A percentile compares a stretch with the other conserved stretches of the same genome.
Conservation (phyloP, 2,113 vertebrate species). For the Podarcis muralis region DNA sequence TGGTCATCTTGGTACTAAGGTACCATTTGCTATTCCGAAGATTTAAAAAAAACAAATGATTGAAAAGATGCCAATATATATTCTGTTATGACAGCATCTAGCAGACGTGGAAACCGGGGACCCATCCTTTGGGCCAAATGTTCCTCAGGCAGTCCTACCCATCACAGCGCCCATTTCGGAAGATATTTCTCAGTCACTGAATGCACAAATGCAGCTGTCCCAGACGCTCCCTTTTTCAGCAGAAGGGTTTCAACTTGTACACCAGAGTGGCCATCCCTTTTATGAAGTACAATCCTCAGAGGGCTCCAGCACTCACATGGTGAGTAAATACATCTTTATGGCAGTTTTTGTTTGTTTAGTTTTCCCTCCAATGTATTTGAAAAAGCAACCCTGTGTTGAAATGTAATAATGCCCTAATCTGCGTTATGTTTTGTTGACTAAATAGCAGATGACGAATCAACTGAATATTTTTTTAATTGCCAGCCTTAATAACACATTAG, state of each 20-base stretch:
- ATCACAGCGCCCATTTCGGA: conserved; percentile 22
- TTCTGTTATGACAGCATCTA: conserved; percentile 66
- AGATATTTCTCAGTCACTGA: conserved; percentile 35
- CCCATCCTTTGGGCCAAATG: conserved; percentile 67
- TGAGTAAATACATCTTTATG: conserved; percentile 66
- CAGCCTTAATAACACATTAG: background rate
- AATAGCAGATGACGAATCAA: background rate
- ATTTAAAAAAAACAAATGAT: conserved; percentile 4
- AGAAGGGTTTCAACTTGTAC: conserved; percentile 66
- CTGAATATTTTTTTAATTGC: background rate
- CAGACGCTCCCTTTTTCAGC: conserved; percentile 47
- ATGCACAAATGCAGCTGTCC: conserved; percentile 1
- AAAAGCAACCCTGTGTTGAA: background rate
- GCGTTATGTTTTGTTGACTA: no score
- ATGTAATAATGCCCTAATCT: background rate
- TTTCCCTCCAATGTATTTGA: background rate
- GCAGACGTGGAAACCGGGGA: conserved; percentile 70
- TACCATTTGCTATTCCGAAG: background rate
- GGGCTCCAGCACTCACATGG: conserved; percentile 70
- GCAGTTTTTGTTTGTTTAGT: background rate
- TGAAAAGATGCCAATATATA: background rate
- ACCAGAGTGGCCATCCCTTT: conserved; percentile 74
- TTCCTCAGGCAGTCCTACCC: conserved; percentile 46
- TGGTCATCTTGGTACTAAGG: background rate
- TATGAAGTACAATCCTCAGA: conserved; percentile 75